phyloP scores from a whole-genome alignment of 2,888 invertebrate species.

The Drosophila lacicola region DNA sequence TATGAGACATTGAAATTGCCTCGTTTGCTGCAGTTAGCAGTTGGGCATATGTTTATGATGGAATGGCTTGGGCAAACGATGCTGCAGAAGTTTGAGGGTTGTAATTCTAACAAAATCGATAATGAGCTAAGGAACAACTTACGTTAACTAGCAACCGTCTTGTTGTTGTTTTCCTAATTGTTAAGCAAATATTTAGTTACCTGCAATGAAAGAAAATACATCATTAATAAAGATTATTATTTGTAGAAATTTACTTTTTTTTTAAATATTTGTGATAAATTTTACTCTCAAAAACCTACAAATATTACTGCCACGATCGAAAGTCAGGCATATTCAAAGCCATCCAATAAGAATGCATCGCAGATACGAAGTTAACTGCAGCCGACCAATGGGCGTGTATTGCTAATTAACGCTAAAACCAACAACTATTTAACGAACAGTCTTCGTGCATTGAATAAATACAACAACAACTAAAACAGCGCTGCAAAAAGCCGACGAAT shows the following conservation, averaged over 20 bases:
- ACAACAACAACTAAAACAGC: constrained; percentile 12
- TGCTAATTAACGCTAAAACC: background rate
- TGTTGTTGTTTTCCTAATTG: constrained; percentile 1
- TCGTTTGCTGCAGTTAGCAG: constrained; percentile 15
- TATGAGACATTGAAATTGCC: constrained; percentile 11
- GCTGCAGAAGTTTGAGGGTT: constrained; percentile 37
- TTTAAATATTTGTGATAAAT: background rate
- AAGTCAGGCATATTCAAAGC: no score
- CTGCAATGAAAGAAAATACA: constrained; percentile 52
- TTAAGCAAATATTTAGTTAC: constrained; percentile 46
- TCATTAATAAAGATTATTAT: constrained; percentile 3
- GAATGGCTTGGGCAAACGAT: constrained; percentile 13
- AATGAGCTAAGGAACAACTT: constrained; percentile 35
- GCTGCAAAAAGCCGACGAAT: constrained; percentile 52
- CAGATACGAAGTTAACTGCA: constrained; percentile 5
- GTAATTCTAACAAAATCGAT: constrained; percentile 44
- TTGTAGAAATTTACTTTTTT: background rate
- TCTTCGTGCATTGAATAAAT: constrained; percentile 53
- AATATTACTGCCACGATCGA: no score
- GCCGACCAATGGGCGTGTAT: constrained; percentile 34
- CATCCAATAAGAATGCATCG: constrained; percentile 3
- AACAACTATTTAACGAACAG: constrained; percentile 20
- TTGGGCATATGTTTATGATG: constrained; percentile 44
- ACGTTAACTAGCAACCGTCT: constrained; percentile 13
- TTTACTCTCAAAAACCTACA: no score